Evolutionary conservation across 2,888 invertebrate species (phyloP).

Genomic region (Pollenia labialis): DNA sequence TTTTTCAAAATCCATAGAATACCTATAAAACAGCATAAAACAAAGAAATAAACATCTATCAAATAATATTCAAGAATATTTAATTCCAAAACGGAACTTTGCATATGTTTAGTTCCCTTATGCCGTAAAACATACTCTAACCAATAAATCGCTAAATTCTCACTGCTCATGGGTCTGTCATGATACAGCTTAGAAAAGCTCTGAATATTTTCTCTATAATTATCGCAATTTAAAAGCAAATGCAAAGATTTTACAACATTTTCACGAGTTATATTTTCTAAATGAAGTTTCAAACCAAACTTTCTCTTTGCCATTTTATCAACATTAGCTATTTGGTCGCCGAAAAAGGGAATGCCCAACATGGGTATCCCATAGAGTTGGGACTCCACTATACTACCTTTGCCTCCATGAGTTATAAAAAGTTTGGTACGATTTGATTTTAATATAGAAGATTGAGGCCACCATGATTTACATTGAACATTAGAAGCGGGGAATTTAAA

Average conservation of each 20-base stretch:
- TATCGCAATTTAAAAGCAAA: slow-evolving; percentile 72
- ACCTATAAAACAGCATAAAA: slow-evolving; percentile 38
- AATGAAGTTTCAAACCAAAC: slow-evolving; percentile 76
- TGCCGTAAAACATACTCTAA: slow-evolving; percentile 86
- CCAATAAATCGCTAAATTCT: slow-evolving; percentile 85
- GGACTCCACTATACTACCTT: slow-evolving; percentile 91
- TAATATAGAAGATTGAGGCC: slow-evolving; percentile 89
- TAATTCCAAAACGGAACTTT: slow-evolving; percentile 83
- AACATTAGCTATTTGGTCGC: slow-evolving; percentile 91
- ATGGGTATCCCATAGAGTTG: slow-evolving; percentile 91
- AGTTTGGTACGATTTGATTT: slow-evolving; percentile 88
- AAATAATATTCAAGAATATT: slow-evolving; percentile 84
- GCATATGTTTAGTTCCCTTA: slow-evolving; percentile 85
- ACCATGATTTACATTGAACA: slow-evolving; percentile 83
- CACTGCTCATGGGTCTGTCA: slow-evolving; percentile 85
- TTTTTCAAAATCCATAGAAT: slow-evolving; percentile 3
- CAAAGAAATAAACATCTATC: slow-evolving; percentile 83
- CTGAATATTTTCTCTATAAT: slow-evolving; percentile 78
- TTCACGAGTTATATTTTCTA: slow-evolving; percentile 61
- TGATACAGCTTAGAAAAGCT: slow-evolving; percentile 84
- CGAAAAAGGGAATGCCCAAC: slow-evolving; percentile 90
- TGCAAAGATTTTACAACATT: slow-evolving; percentile 71
- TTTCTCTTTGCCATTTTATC: slow-evolving; percentile 89
- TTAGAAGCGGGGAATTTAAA: slow-evolving; percentile 75
- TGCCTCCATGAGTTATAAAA: slow-evolving; percentile 85